Base-by-base conservation (phyloP, 2,888 invertebrate species). In the Acleris emargana region DNA sequence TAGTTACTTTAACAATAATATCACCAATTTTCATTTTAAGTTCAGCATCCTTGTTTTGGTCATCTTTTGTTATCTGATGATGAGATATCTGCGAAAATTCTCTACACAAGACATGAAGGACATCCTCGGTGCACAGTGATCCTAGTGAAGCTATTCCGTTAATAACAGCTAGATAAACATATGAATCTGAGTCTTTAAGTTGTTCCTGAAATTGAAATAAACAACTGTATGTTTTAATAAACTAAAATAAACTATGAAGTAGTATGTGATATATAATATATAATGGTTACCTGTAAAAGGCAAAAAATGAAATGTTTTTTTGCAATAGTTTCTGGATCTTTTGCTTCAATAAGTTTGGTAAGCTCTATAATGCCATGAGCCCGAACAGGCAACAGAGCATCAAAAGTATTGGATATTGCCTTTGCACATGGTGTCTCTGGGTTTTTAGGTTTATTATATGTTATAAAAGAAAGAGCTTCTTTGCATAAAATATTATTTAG, bases 1-100 rank as follows among this genome's bases (percentile, higher is more conserved):
- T 95, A 0, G 95, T 95, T 28, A 95, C 94, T 87, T 95, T 95
- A 0, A 97, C 94, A 58, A 97, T 89, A 68, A 95, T 94, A 89
- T 97, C 97, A 9, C 97, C 97, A 67, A 97, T 87, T 91, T 97
- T 97, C 88, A 96, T 94, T 73, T 95, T 93, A 43, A 94, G 84
- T 82, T 95, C 95, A 16, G 93, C 79, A 25, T 84, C 78, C 73
- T 93, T 89, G 58, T 92, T 91, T 45, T 88, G 86, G 51, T 75
- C 76, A 9, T 85, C 80, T 68, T 80, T 86, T 61, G 82, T 79
- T 67, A 78, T 72, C 54, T 79, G 62, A 64, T 78, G 73, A 53
- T 79, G 62, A 68, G 77, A 74, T 13, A 72, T 67, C 68, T 86
- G 77, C 45, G 93, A 83, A 82, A 95, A 97, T 84, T 97, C 96